Conservation (phyloP, 2,888 invertebrate genomes). For the Lobophora halterata region DNA sequence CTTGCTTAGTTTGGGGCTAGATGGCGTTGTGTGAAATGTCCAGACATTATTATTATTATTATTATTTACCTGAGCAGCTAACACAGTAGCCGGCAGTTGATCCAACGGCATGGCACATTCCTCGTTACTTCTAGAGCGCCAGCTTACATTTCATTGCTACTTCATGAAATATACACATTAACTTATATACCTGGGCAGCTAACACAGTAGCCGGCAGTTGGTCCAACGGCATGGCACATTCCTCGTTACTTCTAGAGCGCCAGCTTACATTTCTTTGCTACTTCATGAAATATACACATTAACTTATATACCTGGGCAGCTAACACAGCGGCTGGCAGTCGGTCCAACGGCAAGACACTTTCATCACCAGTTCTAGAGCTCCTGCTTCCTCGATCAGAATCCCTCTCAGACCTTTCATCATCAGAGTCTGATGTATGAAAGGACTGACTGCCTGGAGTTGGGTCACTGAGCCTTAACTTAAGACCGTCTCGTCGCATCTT, state of each 20-base stretch:
- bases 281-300: background rate
- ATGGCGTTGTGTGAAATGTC: too few species aligned
- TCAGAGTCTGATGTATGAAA: constrained; percentile 71
- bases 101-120: too few species aligned
- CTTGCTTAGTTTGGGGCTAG: too few species aligned
- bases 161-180: too few species aligned
- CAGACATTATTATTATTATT: too few species aligned
- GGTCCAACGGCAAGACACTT: constrained; percentile 28
- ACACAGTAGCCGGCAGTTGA: too few species aligned
- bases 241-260: constrained; percentile 48
- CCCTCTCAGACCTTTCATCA: constrained; percentile 65
- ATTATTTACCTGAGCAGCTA: too few species aligned
- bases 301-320: constrained; percentile 50
- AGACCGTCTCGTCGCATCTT: constrained; percentile 72
- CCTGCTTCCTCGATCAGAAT: constrained; percentile 53
- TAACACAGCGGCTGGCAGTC: constrained; percentile 50
- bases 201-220: constrained; percentile 51
- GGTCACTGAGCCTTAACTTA: constrained; percentile 71
- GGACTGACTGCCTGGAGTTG: constrained; percentile 58
- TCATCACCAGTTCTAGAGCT: constrained; percentile 52
- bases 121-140: too few species aligned
- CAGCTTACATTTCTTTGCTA: background rate
- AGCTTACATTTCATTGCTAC: too few species aligned
- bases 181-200: too few species aligned
- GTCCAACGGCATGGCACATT: constrained; percentile 30